phyloP scores from a whole-genome alignment of 2,888 invertebrate genomes.

The Drosophila peninsularis region DNA sequence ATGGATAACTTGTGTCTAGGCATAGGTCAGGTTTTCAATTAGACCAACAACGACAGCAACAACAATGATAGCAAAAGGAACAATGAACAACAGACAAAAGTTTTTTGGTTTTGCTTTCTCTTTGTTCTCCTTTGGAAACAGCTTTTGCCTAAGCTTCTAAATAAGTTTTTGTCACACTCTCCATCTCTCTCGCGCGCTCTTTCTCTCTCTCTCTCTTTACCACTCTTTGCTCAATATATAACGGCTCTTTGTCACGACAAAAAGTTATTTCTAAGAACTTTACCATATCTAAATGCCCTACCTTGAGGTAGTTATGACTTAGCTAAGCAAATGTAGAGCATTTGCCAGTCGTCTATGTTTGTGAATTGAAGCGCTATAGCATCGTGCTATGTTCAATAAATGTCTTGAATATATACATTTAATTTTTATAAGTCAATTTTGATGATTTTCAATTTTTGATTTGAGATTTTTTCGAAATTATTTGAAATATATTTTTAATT shows the following conservation, averaged over 20 bases:
- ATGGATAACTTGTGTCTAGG: slow-evolving; percentile 44
- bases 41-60: slow-evolving; percentile 33
- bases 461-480: no score
- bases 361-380: no score
- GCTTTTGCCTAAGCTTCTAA: slow-evolving; percentile 20
- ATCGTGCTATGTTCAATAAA: neutral
- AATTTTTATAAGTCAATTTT: neutral
- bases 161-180: slow-evolving; percentile 22
- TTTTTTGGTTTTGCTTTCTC: neutral
- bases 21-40: slow-evolving; percentile 74
- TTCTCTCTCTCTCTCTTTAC: slow-evolving; percentile 7
- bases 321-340: neutral
- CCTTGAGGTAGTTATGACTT: neutral
- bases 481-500: no score
- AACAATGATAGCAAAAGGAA: neutral
- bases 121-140: slow-evolving; percentile 12
- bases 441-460: no score
- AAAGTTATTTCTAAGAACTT: slow-evolving; percentile 8
- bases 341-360: neutral
- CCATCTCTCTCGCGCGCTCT: neutral
- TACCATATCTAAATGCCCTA: slow-evolving; percentile 27
- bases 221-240: slow-evolving; percentile 20
- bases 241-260: slow-evolving; percentile 60
- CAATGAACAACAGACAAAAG: slow-evolving; percentile 25
- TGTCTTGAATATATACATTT: no score